These are phyloP conservation scores for Meta bourneti DNA, from an alignment of 2,888 invertebrate species.

Conservation along the genomic window DNA sequence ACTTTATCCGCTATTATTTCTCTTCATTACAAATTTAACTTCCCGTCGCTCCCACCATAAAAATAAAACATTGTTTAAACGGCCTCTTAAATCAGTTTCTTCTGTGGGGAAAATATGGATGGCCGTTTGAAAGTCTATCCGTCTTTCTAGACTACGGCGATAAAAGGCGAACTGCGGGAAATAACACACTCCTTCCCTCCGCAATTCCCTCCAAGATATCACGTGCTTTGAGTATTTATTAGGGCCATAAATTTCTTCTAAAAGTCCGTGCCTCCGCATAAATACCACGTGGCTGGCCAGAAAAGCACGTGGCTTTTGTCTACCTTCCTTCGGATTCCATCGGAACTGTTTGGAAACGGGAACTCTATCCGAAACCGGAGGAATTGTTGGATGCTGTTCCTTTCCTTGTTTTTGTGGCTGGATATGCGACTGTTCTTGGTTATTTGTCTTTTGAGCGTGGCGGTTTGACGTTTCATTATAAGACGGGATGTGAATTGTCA, in stretches of 20 bases:
- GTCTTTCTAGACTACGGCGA: slow-evolving; percentile 29
- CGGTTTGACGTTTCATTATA: no score
- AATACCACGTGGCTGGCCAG: slow-evolving; percentile 57
- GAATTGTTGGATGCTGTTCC: no score
- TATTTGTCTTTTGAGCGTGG: no score
- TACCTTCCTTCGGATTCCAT: not conserved
- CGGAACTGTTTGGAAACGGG: no score
- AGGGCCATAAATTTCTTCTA: slow-evolving; percentile 72
- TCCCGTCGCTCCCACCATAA: not conserved
- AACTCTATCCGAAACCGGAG: no score
- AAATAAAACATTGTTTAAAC: not conserved
- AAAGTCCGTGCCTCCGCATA: slow-evolving; percentile 55
- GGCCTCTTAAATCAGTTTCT: slow-evolving; percentile 4
- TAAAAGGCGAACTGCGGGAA: slow-evolving; percentile 37
- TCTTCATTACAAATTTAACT: not conserved
- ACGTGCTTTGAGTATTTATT: slow-evolving; percentile 72
- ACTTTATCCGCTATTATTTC: not conserved
- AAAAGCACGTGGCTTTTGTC: slow-evolving; percentile 52
- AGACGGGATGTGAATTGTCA: no score
- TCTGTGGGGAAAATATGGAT: slow-evolving; percentile 4
- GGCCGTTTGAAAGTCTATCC: slow-evolving; percentile 10
- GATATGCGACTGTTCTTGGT: no score
- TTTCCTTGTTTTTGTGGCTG: no score
- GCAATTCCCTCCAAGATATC: slow-evolving; percentile 37
- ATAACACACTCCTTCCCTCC: slow-evolving; percentile 33